Conservation (phyloP, 2,888 invertebrate genomes). For the Ophion slaviceki region DNA sequence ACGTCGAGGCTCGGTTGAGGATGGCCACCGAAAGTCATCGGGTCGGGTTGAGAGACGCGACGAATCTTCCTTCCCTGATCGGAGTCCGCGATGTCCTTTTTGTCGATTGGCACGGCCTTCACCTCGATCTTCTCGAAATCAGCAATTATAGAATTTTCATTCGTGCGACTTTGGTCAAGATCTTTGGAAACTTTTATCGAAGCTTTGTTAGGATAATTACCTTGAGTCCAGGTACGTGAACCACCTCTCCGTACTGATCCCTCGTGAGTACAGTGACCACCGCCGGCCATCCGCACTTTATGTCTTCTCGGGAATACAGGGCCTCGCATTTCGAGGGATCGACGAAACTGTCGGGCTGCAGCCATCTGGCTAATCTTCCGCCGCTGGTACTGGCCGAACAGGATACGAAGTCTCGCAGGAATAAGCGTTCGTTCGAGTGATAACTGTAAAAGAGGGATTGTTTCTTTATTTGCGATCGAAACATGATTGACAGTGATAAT, state of each 20-base stretch:
- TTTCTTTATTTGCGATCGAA: neutral
- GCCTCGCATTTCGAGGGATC: slow-evolving; percentile 95
- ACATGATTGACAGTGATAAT: no score
- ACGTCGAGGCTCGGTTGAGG: slow-evolving; percentile 88
- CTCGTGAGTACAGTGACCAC: slow-evolving; percentile 92
- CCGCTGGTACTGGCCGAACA: slow-evolving; percentile 94
- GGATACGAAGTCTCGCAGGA: slow-evolving; percentile 95
- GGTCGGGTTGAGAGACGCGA: slow-evolving; percentile 85
- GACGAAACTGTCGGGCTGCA: slow-evolving; percentile 96
- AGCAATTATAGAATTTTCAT: neutral
- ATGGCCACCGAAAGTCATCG: slow-evolving; percentile 87
- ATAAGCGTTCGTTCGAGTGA: slow-evolving; percentile 95
- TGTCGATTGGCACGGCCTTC: slow-evolving; percentile 89
- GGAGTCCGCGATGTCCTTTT: slow-evolving; percentile 87
- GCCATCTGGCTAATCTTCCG: slow-evolving; percentile 96
- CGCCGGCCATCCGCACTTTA: slow-evolving; percentile 93
- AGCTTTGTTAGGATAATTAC: slow-evolving; percentile 83
- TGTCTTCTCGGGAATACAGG: slow-evolving; percentile 88
- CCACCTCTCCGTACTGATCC: slow-evolving; percentile 96
- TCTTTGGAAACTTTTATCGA: neutral
- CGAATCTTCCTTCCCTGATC: slow-evolving; percentile 86
- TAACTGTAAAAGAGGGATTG: slow-evolving; percentile 84
- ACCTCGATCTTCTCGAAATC: slow-evolving; percentile 86
- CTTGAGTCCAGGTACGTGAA: slow-evolving; percentile 93
- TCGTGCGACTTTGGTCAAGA: neutral